phyloP scores from a whole-genome alignment of 1,140 invertebrate genomes.

The Dufourea novaeangliae region DNA sequence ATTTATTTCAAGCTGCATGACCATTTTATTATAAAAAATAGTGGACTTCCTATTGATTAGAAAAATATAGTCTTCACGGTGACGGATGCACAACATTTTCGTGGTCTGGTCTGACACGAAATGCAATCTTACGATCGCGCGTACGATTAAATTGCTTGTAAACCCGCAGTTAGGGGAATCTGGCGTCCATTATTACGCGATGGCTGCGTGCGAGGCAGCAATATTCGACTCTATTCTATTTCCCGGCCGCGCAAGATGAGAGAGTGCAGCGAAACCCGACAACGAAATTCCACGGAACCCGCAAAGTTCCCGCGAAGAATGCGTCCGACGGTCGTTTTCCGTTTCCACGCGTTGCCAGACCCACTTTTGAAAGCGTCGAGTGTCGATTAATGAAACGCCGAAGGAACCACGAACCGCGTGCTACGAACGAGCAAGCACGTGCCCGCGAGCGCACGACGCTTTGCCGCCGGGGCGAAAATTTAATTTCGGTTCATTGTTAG shows the following conservation, averaged over 20 bases:
- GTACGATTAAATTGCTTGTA: constrained; percentile 3
- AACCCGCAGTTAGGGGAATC: neutral
- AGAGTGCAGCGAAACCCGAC: constrained; percentile 43
- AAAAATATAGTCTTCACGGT: too few relatives aligned
- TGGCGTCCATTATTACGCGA: neutral
- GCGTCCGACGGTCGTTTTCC: constrained; percentile 10
- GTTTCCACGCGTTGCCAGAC: neutral
- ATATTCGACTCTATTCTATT: constrained; percentile 47
- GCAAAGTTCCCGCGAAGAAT: constrained; percentile 34
- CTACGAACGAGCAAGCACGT: too few relatives aligned
- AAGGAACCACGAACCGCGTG: neutral
- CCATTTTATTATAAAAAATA: too few relatives aligned
- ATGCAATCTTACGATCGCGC: neutral
- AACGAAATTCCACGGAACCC: constrained; percentile 45
- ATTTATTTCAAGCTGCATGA: too few relatives aligned
- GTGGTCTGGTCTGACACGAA: neutral
- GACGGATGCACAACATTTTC: too few relatives aligned
- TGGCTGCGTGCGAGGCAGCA: constrained; percentile 27
- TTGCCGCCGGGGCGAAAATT: constrained; percentile 15
- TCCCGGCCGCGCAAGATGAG: constrained; percentile 3
- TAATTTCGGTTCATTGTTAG: constrained; percentile 35
- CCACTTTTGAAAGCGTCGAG: neutral
- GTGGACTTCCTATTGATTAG: too few relatives aligned
- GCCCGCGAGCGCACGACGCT: too few relatives aligned
- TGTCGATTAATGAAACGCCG: constrained; percentile 10